Evolutionary conservation across 2,888 invertebrate genomes (phyloP).

Genomic region (Crepidodera aurea): DNA sequence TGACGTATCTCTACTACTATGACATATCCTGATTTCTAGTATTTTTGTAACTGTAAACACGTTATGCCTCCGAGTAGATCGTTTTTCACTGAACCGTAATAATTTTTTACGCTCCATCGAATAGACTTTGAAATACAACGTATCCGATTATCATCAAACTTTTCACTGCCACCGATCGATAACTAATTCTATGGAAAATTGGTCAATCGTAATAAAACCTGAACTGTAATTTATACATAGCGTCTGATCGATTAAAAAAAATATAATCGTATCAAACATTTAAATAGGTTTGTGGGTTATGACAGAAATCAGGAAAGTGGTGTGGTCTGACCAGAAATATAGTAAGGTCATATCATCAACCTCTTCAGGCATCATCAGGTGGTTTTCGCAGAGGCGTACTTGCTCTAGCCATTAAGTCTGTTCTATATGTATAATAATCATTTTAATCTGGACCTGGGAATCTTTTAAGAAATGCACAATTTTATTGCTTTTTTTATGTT

Average conservation of each 20-base stretch:
- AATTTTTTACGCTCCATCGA: slow-evolving; percentile 9
- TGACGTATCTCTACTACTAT: background rate
- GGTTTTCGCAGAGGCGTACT: too few relatives aligned
- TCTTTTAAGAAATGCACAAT: too few relatives aligned
- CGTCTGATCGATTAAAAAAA: background rate
- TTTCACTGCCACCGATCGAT: slow-evolving; percentile 5
- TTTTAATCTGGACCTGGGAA: too few relatives aligned
- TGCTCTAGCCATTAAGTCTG: too few relatives aligned
- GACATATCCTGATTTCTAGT: background rate
- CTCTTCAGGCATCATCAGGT: too few relatives aligned
- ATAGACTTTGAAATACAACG: slow-evolving; percentile 1
- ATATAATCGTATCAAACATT: background rate
- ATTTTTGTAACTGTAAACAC: background rate
- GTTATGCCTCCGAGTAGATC: background rate
- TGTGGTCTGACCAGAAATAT: too few relatives aligned
- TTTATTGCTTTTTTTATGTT: too few relatives aligned
- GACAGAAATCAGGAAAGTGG: too few relatives aligned
- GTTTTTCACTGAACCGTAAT: background rate
- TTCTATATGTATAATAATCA: too few relatives aligned
- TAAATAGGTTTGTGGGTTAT: background rate
- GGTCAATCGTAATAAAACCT: slow-evolving; percentile 4
- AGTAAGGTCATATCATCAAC: too few relatives aligned
- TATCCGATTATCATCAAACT: slow-evolving; percentile 8
- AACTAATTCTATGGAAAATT: slow-evolving; percentile 14
- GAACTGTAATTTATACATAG: background rate